Evolutionary conservation across 1,140 invertebrate genomes (phyloP).

Genomic region (Potamilus streckersoni): DNA sequence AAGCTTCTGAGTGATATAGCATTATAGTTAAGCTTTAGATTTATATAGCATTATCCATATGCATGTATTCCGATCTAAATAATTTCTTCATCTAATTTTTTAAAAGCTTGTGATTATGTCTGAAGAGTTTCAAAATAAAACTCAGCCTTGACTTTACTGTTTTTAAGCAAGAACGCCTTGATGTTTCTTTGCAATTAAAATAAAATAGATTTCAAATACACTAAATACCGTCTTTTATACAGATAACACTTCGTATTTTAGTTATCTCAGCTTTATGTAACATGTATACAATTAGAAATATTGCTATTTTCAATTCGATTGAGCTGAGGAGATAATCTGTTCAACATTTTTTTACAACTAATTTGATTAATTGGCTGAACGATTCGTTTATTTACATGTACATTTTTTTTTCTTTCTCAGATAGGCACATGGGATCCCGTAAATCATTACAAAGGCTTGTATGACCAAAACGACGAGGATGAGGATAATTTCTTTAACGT

Average conservation of each 20-base stretch:
- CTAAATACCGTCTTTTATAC: neutral
- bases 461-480: neutral
- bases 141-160: no score
- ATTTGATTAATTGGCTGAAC: neutral
- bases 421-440: constrained; percentile 31
- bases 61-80: no score
- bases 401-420: constrained; percentile 10
- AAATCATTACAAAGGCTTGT: constrained; percentile 13
- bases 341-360: neutral
- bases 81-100: no score
- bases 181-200: no score
- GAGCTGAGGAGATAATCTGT: neutral
- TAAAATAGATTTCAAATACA: no score
- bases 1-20: no score
- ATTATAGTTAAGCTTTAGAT: no score
- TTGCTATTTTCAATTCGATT: neutral
- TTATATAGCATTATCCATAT: no score
- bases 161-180: no score
- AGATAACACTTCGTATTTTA: neutral
- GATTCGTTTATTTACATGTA: neutral
- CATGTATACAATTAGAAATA: neutral
- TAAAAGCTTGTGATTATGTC: no score
- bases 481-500: neutral
- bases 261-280: neutral
- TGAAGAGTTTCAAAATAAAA: no score